These are phyloP conservation scores for Platyrinchus mystaceus DNA, from an alignment of 2,797 vertebrate genomes.

Conservation along the genomic window DNA sequence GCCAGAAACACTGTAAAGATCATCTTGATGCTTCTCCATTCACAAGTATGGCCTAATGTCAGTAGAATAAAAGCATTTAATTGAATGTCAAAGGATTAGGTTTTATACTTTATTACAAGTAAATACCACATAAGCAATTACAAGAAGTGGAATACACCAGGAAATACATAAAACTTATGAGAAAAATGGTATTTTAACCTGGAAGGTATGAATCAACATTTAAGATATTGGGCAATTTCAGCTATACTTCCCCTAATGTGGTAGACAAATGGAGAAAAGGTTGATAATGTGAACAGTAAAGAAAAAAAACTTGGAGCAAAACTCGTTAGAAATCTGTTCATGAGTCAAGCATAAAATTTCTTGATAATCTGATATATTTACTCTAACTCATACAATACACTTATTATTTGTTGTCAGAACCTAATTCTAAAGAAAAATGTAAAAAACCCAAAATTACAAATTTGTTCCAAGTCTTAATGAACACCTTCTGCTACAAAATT, in stretches of 20 bases:
- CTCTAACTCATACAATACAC: not conserved
- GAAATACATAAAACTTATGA: not conserved
- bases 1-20: slow-evolving; percentile 8
- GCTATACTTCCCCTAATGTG: accelerated
- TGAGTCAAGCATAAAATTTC: accelerated
- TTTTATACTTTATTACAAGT: not conserved
- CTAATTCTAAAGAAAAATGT: not conserved
- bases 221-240: not conserved
- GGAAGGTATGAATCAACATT: not conserved
- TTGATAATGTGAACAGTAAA: accelerated
- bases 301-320: not conserved
- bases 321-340: not conserved
- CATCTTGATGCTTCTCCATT: not conserved
- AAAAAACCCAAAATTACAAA: not conserved
- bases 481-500: not conserved
- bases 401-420: not conserved
- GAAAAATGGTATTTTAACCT: not conserved
- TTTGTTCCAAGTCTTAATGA: not conserved
- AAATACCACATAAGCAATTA: not conserved
- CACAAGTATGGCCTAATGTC: not conserved
- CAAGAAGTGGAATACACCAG: not conserved
- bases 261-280: not conserved
- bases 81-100: not conserved
- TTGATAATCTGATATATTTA: not conserved
- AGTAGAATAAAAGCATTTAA: not conserved